Conservation (phyloP, 2,888 invertebrate genomes). For the Lepidocyrtinus sp. region DNA sequence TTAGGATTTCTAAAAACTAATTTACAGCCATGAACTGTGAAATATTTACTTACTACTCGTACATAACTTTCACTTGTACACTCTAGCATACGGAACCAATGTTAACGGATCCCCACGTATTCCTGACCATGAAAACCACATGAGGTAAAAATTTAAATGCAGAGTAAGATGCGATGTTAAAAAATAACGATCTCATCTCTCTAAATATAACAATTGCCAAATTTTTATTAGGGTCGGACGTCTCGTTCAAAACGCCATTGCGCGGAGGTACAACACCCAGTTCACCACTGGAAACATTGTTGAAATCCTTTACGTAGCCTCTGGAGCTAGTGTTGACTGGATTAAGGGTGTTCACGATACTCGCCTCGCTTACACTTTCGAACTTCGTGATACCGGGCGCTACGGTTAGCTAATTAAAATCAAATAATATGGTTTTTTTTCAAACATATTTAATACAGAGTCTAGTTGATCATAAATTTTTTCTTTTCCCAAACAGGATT, state of each 20-base stretch:
- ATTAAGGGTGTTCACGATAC: conserved; percentile 80
- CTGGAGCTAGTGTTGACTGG: conserved; percentile 83
- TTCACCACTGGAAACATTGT: conserved; percentile 62
- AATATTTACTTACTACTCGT: too few relatives aligned
- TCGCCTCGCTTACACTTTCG: conserved; percentile 80
- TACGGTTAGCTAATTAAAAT: conserved; percentile 75
- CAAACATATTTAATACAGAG: too few relatives aligned
- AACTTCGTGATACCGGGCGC: conserved; percentile 79
- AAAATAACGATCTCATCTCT: too few relatives aligned
- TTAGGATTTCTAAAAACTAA: not conserved
- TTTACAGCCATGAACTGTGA: too few relatives aligned
- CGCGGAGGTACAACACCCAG: conserved; percentile 45
- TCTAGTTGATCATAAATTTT: too few relatives aligned
- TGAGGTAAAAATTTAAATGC: too few relatives aligned
- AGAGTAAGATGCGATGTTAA: too few relatives aligned
- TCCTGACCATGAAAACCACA: conserved; percentile 53
- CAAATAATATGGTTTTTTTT: not conserved
- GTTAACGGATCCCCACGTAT: conserved; percentile 38
- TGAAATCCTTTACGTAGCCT: conserved; percentile 74
- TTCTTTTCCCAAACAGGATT: conserved; percentile 24
- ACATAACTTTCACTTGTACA: too few relatives aligned
- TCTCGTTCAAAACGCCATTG: conserved; percentile 41
- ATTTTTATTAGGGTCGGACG: conserved; percentile 10
- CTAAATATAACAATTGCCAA: not conserved
- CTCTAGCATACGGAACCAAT: conserved; percentile 71